Evolutionary conservation across 2,888 invertebrate species (phyloP).

Genomic region (Neoascia interrupta): DNA sequence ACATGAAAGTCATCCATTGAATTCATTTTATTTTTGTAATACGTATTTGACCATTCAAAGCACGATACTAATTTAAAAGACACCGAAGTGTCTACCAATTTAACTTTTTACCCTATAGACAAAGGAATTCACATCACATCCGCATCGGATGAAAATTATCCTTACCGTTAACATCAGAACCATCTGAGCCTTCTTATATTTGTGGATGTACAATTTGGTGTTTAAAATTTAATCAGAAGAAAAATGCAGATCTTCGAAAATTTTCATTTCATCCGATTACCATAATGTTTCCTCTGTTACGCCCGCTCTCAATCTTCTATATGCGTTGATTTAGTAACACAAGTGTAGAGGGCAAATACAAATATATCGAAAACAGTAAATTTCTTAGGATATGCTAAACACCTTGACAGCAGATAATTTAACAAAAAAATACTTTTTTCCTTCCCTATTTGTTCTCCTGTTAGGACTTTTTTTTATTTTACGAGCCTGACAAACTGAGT

Average conservation of each 20-base stretch:
- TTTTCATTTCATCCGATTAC: slow-evolving; percentile 36
- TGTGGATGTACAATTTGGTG: slow-evolving; percentile 1
- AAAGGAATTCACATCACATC: slow-evolving; percentile 28
- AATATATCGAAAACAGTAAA: slow-evolving; percentile 16
- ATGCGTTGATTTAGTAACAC: slow-evolving; percentile 2
- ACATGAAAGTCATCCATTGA: too few relatives aligned
- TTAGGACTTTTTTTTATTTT: too few relatives aligned
- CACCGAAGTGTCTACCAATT: neutral
- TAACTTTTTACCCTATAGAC: neutral
- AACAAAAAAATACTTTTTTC: too few relatives aligned
- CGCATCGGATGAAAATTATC: slow-evolving; percentile 18
- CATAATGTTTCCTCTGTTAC: slow-evolving; percentile 4
- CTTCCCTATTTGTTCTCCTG: too few relatives aligned
- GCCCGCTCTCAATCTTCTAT: too few relatives aligned
- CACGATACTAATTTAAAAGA: slow-evolving; percentile 12
- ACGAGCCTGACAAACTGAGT: too few relatives aligned
- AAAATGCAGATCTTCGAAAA: slow-evolving; percentile 32
- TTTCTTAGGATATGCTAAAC: slow-evolving; percentile 18
- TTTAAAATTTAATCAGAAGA: slow-evolving; percentile 38
- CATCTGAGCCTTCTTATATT: neutral
- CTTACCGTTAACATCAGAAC: neutral
- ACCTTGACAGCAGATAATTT: slow-evolving; percentile 17
- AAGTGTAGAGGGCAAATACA: slow-evolving; percentile 9
- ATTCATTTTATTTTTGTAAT: too few relatives aligned
- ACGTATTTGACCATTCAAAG: slow-evolving; percentile 9